Conservation (phyloP, 2,113 vertebrate species). For the Pelusios castaneus region DNA sequence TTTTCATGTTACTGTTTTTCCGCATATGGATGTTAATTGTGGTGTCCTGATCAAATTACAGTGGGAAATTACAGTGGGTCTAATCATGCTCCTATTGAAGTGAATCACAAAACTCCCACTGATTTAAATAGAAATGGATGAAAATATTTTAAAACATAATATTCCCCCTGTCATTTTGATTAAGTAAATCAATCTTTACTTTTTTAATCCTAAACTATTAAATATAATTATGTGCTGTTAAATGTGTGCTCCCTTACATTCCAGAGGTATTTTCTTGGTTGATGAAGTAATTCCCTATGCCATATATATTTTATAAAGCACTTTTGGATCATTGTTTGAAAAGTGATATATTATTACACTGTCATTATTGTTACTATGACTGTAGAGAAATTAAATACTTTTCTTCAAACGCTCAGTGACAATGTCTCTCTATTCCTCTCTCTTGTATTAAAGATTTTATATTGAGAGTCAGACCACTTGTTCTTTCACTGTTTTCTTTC, state of each 20-base stretch:
- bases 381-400: background rate
- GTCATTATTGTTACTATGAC: background rate
- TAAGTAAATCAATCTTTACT: background rate
- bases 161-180: background rate
- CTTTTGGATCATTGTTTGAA: accelerated
- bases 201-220: background rate
- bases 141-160: background rate
- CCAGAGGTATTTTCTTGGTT: background rate
- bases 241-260: background rate
- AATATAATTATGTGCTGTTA: background rate
- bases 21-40: background rate
- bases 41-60: background rate
- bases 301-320: accelerated
- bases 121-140: background rate
- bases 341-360: background rate
- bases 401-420: background rate
- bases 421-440: background rate
- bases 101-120: background rate
- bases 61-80: background rate
- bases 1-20: background rate
- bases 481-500: background rate
- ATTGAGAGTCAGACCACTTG: background rate
- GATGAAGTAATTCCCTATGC: background rate
- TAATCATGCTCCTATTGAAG: background rate
- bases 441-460: background rate